Percentiles rank a stretch among this genome's conserved stretches.
phyloP scores from a whole-genome alignment of 35 echinoderm and acorn worm species.

The Diadema setosum region DNA sequence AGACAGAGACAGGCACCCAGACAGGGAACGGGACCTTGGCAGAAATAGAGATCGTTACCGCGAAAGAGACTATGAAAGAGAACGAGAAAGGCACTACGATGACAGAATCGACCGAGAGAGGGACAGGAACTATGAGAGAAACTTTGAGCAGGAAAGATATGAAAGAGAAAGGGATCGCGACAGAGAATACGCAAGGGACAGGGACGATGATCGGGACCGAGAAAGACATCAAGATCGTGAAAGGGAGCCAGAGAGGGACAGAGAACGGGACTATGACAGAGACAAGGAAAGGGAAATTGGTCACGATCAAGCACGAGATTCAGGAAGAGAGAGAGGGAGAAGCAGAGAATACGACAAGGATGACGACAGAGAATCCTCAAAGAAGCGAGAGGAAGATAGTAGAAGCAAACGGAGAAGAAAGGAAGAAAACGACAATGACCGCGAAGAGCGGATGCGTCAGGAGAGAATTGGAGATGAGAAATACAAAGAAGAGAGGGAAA shows the following conservation, averaged over 20 bases:
- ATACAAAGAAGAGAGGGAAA: not conserved
- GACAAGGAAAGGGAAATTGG: not conserved
- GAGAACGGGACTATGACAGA: constrained; percentile 11
- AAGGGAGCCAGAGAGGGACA: not conserved
- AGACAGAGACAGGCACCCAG: not conserved
- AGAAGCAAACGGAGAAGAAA: not conserved
- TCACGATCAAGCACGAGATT: too few relatives aligned
- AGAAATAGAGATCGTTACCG: not conserved
- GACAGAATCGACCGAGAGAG: not conserved
- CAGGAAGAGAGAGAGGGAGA: not conserved
- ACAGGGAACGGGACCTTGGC: not conserved
- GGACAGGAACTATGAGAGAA: not conserved
- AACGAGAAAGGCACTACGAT: not conserved
- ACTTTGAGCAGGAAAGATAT: not conserved
- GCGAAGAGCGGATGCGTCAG: not conserved
- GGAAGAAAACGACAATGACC: not conserved
- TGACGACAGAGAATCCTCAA: not conserved
- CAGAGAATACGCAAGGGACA: constrained; percentile 27
- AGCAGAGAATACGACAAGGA: not conserved
- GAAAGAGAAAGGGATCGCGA: not conserved
- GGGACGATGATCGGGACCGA: not conserved
- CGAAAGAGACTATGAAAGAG: not conserved
- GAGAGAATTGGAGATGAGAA: not conserved
- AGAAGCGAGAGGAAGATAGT: not conserved
- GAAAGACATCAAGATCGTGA: not conserved